phyloP scores from a whole-genome alignment of 2,113 vertebrate genomes.

The Addax nasomaculatus region DNA sequence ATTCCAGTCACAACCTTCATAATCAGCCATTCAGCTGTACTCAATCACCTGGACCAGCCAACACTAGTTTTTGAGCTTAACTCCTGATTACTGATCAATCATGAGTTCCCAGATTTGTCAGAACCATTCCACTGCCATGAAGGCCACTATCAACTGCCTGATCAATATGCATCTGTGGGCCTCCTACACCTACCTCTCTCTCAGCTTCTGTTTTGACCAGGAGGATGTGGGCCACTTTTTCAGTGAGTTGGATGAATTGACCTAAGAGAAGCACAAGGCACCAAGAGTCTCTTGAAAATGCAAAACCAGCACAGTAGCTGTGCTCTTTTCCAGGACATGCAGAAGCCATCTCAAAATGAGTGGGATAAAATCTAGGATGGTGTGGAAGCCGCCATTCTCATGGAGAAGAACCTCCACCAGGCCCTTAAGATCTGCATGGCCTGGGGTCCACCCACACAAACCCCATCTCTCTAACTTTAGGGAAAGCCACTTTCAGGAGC shows the following conservation, averaged over 20 bases:
- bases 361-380: not conserved
- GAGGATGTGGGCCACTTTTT: not conserved
- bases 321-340: not conserved
- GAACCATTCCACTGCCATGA: not conserved
- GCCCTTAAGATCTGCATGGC: not conserved
- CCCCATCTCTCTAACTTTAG: not conserved
- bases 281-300: not conserved
- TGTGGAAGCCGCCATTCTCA: not conserved
- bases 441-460: not conserved
- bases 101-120: not conserved
- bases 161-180: not conserved
- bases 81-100: not conserved
- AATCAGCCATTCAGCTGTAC: not conserved
- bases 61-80: not conserved
- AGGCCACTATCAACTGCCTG: not conserved
- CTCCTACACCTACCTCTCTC: not conserved
- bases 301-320: not conserved
- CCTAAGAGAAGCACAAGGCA: not conserved
- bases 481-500: not conserved
- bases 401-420: not conserved
- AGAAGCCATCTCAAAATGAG: not conserved
- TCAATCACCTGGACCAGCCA: not conserved
- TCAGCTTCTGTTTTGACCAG: not conserved
- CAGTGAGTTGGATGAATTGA: not conserved
- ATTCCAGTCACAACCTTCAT: not conserved